A percentile compares a stretch with the other conserved stretches of the same genome.
Evolutionary conservation across 1,140 invertebrate species (phyloP).

Genomic region (Hermetia illucens): DNA sequence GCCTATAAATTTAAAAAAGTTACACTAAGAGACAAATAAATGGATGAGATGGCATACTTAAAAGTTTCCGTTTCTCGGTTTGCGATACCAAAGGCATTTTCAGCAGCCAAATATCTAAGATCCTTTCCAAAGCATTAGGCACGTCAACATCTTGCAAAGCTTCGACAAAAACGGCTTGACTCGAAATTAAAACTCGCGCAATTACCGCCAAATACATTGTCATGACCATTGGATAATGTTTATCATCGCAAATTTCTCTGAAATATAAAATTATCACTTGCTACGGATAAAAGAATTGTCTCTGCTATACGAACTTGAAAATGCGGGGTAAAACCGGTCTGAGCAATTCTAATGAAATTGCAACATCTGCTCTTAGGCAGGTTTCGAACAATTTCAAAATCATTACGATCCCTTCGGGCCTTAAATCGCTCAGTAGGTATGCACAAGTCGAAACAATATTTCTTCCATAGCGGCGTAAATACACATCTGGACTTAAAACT

Average conservation of each 20-base stretch:
- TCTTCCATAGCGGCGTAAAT: constrained; percentile 55
- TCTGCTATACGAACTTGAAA: constrained; percentile 42
- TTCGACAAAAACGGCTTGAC: constrained; percentile 54
- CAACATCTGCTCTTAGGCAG: constrained; percentile 47
- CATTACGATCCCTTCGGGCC: constrained; percentile 59
- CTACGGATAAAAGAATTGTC: not conserved
- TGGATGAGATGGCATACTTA: constrained; percentile 32
- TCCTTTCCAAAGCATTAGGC: constrained; percentile 45
- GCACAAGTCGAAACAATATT: constrained; percentile 50
- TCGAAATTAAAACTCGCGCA: constrained; percentile 59
- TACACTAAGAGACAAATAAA: not conserved
- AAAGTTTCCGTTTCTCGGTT: constrained; percentile 65
- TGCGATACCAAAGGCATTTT: constrained; percentile 65
- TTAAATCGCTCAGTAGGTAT: constrained; percentile 60
- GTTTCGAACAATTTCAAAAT: constrained; percentile 59
- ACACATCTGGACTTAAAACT: constrained; percentile 63
- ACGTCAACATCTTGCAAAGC: constrained; percentile 40
- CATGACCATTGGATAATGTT: constrained; percentile 57
- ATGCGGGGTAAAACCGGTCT: constrained; percentile 48
- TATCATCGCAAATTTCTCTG: constrained; percentile 45
- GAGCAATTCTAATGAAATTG: constrained; percentile 46
- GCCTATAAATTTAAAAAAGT: constrained; percentile 33
- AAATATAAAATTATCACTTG: constrained; percentile 9
- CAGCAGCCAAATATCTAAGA: constrained; percentile 66
- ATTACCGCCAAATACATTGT: constrained; percentile 63